Conservation (phyloP, 2,113 vertebrate genomes). For the Pygoscelis antarcticus region DNA sequence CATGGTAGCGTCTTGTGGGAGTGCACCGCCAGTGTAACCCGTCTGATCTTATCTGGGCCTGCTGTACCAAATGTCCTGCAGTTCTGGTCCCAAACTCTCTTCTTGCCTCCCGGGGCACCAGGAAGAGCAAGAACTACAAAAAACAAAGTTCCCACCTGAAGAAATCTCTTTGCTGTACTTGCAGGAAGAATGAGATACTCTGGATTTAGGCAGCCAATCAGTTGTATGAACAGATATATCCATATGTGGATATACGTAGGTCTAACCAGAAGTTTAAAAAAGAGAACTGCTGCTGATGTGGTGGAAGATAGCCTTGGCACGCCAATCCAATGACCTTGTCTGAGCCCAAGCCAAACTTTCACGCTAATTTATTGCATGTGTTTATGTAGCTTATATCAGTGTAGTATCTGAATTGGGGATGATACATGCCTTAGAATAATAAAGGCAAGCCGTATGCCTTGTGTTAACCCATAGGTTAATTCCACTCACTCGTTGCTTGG, state of each 20-base stretch:
- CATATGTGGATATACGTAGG: not conserved
- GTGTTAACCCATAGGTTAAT: not conserved
- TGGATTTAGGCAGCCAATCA: not conserved
- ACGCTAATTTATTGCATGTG: not conserved
- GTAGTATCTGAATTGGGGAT: not conserved
- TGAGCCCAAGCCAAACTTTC: not conserved
- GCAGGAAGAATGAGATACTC: not conserved
- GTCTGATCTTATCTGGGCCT: not conserved
- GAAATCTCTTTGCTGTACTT: not conserved
- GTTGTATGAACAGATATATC: not conserved
- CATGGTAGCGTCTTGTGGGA: not conserved
- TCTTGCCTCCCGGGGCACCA: not conserved
- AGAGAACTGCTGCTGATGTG: not conserved
- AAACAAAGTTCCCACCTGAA: not conserved
- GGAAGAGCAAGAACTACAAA: not conserved
- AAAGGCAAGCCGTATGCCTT: not conserved
- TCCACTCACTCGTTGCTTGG: not conserved
- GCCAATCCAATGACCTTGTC: not conserved
- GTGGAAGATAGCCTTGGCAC: not conserved
- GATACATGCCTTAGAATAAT: not conserved
- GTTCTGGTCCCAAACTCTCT: not conserved
- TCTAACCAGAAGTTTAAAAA: not conserved
- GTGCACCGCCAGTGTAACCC: not conserved
- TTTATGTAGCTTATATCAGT: not conserved
- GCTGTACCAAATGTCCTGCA: not conserved